Percentiles rank a stretch among this genome's conserved stretches.
Evolutionary conservation across 2,113 vertebrate species (phyloP).

Genomic region (Danio rerio): DNA sequence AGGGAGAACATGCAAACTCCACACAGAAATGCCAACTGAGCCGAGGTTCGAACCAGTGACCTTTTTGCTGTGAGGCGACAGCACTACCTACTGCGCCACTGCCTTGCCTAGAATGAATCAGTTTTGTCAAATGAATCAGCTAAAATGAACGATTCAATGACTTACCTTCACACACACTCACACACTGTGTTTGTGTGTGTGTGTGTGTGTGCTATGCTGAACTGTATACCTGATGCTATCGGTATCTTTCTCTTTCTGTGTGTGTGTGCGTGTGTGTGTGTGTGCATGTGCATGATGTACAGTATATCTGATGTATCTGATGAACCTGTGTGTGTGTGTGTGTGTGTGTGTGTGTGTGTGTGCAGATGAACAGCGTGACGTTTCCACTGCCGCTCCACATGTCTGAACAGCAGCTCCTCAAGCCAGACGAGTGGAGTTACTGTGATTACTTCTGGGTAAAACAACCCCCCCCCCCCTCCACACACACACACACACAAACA

Average conservation of each 20-base stretch:
- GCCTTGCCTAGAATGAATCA: neutral
- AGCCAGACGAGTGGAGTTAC: slow-evolving; percentile 97
- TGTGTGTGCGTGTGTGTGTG: no score
- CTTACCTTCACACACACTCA: no score
- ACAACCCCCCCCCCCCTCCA: slow-evolving; percentile 21
- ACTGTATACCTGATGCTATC: no score
- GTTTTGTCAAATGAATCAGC: neutral
- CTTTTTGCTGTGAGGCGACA: no score
- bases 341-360: neutral
- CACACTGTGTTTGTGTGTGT: slow-evolving; percentile 9
- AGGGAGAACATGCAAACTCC: no score
- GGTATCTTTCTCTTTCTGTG: no score
- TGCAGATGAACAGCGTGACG: slow-evolving; percentile 94
- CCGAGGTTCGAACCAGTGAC: no score
- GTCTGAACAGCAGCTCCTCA: slow-evolving; percentile 94
- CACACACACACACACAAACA: no score
- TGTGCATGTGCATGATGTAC: neutral
- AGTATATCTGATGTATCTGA: no score
- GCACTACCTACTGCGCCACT: no score
- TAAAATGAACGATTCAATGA: neutral
- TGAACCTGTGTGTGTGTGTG: no score
- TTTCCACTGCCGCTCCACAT: slow-evolving; percentile 88
- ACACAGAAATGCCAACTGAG: no score
- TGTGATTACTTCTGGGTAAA: slow-evolving; percentile 99
- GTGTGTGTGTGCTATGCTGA: neutral